Evolutionary conservation across 2,888 invertebrate species (phyloP).

Genomic region (Tricholauxania praeusta): DNA sequence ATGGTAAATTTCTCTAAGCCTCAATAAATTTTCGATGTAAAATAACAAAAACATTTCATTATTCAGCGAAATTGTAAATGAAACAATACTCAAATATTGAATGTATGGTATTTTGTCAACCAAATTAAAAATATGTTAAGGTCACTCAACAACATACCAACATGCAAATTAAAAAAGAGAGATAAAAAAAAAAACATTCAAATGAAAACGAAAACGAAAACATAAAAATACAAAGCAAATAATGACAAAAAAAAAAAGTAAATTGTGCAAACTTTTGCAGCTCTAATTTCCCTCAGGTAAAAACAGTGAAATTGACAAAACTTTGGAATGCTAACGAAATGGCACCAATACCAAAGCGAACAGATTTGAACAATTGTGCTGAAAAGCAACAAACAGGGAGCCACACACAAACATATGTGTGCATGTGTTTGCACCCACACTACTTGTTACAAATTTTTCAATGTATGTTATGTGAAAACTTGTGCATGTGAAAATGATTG

Average conservation of each 20-base stretch:
- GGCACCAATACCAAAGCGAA: too few relatives aligned
- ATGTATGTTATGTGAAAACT: background rate
- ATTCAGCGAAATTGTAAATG: too few relatives aligned
- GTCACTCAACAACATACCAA: too few relatives aligned
- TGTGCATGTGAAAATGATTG: background rate
- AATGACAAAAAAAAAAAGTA: background rate
- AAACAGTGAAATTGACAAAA: slow-evolving; percentile 24
- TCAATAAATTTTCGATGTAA: too few relatives aligned
- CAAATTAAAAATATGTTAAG: too few relatives aligned
- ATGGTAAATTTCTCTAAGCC: too few relatives aligned
- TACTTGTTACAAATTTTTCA: background rate
- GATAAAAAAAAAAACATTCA: too few relatives aligned
- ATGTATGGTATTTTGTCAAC: too few relatives aligned
- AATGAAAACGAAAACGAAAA: background rate
- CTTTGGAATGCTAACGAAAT: background rate
- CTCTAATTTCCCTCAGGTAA: slow-evolving; percentile 31
- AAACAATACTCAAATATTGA: too few relatives aligned
- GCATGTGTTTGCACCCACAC: background rate
- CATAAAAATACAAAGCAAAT: background rate
- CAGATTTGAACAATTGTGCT: slow-evolving; percentile 47
- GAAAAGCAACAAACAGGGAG: slow-evolving; percentile 39
- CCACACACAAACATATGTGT: background rate
- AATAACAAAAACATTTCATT: too few relatives aligned
- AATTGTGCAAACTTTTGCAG: background rate
- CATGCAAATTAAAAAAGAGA: too few relatives aligned